Conservation (phyloP, 2,888 invertebrate species). For the Beris chalybata region DNA sequence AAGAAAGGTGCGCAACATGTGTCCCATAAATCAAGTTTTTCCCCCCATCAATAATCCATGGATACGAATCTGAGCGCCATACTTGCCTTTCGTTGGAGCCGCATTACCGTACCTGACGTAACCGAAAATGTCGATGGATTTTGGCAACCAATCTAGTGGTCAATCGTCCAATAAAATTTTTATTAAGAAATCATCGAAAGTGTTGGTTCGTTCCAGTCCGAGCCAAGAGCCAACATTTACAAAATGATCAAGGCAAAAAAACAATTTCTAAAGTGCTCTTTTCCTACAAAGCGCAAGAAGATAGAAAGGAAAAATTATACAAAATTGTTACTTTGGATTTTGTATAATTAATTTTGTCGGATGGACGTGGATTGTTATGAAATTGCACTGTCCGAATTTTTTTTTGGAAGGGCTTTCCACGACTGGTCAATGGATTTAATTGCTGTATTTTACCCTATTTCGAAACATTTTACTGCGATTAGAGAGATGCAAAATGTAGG, state of each 20-base stretch:
- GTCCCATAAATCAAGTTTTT: constrained; percentile 6
- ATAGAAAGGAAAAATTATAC: constrained; percentile 10
- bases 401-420: no score
- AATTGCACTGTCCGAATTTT: no score
- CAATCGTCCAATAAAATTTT: constrained; percentile 3
- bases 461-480: no score
- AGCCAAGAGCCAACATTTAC: constrained; percentile 10
- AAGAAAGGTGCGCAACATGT: not conserved
- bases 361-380: no score
- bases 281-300: not conserved
- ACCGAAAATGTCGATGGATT: constrained; percentile 5
- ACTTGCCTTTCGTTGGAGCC: not conserved
- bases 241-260: constrained; percentile 14
- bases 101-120: not conserved
- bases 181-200: constrained; percentile 12
- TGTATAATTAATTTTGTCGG: no score
- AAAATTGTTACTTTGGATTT: not conserved
- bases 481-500: no score
- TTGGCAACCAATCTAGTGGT: constrained; percentile 1
- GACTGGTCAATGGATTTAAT: no score
- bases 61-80: not conserved
- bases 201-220: not conserved
- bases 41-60: constrained; percentile 11
- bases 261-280: not conserved
- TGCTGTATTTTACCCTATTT: no score